phyloP scores from a whole-genome alignment of 2,113 vertebrate genomes.

The Anseranas semipalmata region DNA sequence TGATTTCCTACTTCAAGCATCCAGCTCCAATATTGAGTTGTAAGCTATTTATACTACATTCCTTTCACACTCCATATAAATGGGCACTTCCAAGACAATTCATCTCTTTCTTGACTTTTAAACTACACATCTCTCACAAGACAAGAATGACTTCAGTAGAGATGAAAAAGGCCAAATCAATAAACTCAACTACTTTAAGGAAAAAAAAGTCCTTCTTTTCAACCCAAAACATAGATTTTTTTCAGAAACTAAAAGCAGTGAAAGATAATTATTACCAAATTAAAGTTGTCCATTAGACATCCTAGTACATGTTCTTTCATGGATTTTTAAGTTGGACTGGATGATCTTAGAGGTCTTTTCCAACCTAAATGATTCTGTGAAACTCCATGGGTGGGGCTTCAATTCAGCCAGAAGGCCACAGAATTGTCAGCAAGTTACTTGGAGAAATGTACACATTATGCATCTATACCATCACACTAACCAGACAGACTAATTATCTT shows the following conservation, averaged over 20 bases:
- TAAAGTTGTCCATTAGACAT: too few relatives aligned
- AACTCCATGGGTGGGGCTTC: background rate
- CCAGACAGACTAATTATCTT: background rate
- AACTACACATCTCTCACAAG: background rate
- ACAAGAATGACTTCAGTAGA: background rate
- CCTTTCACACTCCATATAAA: background rate
- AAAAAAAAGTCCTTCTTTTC: background rate
- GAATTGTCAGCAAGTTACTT: background rate
- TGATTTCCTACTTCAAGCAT: background rate
- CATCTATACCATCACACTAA: background rate
- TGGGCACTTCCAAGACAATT: background rate
- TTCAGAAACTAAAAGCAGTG: background rate
- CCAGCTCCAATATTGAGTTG: background rate
- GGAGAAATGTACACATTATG: background rate
- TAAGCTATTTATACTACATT: background rate
- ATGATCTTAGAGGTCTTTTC: too few relatives aligned
- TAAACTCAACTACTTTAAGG: background rate
- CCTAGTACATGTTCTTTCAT: background rate
- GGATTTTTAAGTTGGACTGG: too few relatives aligned
- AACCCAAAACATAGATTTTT: background rate
- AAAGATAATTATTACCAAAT: background rate
- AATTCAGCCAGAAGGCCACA: background rate
- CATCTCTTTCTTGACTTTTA: background rate
- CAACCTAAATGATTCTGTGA: too few relatives aligned
- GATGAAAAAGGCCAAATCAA: background rate